Evolutionary conservation across 2,888 invertebrate species (phyloP).

Genomic region (Dryobota labecula): DNA sequence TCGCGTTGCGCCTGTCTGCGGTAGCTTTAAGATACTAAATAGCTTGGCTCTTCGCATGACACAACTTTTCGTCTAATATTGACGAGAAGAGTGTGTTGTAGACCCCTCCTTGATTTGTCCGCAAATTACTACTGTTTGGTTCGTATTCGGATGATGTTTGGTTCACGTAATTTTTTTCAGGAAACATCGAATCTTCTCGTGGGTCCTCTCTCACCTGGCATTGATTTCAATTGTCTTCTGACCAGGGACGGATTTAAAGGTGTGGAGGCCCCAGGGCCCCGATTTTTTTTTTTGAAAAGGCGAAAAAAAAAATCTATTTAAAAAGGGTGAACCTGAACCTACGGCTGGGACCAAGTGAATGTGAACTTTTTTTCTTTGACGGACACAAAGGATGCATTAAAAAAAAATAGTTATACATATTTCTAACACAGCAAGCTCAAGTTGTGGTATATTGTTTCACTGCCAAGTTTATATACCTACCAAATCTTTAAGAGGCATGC

Average conservation of each 20-base stretch:
- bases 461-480: slow-evolving; percentile 40
- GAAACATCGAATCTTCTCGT: background rate
- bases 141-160: background rate
- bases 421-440: slow-evolving; percentile 22
- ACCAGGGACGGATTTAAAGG: too few species aligned
- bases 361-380: too few species aligned
- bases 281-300: too few species aligned
- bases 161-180: background rate
- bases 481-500: slow-evolving; percentile 29
- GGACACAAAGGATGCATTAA: too few species aligned
- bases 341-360: too few species aligned
- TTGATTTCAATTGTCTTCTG: background rate
- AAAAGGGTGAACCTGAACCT: too few species aligned
- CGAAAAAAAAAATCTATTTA: too few species aligned
- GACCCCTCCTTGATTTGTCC: too few species aligned
- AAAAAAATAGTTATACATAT: slow-evolving; percentile 2
- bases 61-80: background rate
- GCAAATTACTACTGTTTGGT: background rate
- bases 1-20: too few species aligned
- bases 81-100: background rate
- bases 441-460: slow-evolving; percentile 33
- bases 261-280: too few species aligned
- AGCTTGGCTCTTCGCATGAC: background rate
- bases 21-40: background rate
- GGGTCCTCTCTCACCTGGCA: too few species aligned